phyloP scores from a whole-genome alignment of 2,113 vertebrate genomes.

The Phasianus colchicus region DNA sequence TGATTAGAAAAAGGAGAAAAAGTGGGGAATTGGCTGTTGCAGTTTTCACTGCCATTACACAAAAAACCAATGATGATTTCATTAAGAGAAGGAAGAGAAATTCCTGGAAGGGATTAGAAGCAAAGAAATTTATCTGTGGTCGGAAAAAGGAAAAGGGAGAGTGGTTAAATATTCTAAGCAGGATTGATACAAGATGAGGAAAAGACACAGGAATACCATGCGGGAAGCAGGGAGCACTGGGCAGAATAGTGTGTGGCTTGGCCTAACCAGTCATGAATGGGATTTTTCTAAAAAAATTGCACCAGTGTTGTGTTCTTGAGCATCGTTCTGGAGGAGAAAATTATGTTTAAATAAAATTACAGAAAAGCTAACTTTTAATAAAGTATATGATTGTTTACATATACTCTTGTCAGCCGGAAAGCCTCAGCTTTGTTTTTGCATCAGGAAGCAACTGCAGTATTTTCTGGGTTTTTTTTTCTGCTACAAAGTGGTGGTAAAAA shows the following conservation, averaged over 20 bases:
- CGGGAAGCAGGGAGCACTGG: not conserved
- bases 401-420: not conserved
- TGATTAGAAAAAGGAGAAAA: not conserved
- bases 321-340: not conserved
- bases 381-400: not conserved
- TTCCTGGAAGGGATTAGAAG: not conserved
- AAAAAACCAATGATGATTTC: not conserved
- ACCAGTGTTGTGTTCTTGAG: not conserved
- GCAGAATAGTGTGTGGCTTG: not conserved
- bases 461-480: not conserved
- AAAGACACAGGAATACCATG: not conserved
- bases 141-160: not conserved
- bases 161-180: not conserved
- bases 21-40: fast-evolving
- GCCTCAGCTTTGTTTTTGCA: not conserved
- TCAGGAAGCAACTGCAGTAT: not conserved
- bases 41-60: not conserved
- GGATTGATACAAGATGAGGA: not conserved
- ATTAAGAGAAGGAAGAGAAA: not conserved
- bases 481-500: not conserved
- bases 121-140: not conserved
- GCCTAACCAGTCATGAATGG: not conserved
- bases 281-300: not conserved
- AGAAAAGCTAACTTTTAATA: not conserved
- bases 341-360: not conserved